Conservation (phyloP, 2,797 vertebrate genomes). For the Harpagifer antarcticus region DNA sequence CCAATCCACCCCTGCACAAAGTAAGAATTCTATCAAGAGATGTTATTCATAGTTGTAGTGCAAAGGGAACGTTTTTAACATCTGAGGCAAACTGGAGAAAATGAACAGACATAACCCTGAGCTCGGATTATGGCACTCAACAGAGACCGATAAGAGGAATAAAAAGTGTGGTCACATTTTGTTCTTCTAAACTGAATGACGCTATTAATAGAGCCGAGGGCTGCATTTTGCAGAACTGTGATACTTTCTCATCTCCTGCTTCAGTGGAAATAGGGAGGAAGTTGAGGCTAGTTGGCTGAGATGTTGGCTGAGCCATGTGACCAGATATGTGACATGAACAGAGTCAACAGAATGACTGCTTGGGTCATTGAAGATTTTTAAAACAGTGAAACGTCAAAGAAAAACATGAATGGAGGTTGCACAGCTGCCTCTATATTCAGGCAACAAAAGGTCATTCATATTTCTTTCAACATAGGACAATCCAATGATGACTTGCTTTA, state of each 20-base stretch:
- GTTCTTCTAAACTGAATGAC: conserved; percentile 61
- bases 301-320: conserved; percentile 69
- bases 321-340: conserved; percentile 59
- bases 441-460: conserved; percentile 7
- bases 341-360: conserved; percentile 49
- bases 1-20: not conserved
- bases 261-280: conserved; percentile 84
- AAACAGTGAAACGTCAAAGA: conserved; percentile 66
- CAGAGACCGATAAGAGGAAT: conserved; percentile 44
- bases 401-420: conserved; percentile 68
- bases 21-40: not conserved
- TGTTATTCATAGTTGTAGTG: not conserved
- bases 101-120: conserved; percentile 6
- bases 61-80: not conserved
- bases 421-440: conserved; percentile 3
- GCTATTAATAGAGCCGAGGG: conserved; percentile 77
- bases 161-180: conserved; percentile 54
- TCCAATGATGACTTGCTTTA: not conserved
- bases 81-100: conserved; percentile 17
- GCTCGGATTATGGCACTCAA: conserved; percentile 10
- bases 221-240: conserved; percentile 73
- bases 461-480: not conserved
- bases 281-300: conserved; percentile 73
- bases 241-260: conserved; percentile 79
- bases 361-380: conserved; percentile 65